phyloP scores from a whole-genome alignment of 2,113 vertebrate species.

The Gadus chalcogrammus region DNA sequence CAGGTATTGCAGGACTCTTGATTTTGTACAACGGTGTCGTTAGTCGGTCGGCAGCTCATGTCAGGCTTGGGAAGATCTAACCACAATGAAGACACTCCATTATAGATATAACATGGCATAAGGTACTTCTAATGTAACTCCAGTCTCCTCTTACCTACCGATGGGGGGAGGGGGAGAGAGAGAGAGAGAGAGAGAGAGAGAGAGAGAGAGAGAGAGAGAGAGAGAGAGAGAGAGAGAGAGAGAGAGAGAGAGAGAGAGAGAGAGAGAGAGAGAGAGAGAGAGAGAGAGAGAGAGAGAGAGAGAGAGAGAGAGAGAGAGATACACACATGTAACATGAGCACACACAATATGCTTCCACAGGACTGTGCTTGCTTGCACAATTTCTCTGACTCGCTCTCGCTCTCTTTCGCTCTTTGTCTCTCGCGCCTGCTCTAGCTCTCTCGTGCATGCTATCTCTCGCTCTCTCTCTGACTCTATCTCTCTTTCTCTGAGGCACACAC shows the following conservation, averaged over 20 bases:
- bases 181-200: background rate
- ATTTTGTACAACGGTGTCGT: no score
- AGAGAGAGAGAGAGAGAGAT: conserved; percentile 7
- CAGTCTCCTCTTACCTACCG: conserved; percentile 30
- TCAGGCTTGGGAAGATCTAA: no score
- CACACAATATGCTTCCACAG: background rate
- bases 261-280: no score
- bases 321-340: background rate
- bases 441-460: no score
- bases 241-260: conserved; percentile 7
- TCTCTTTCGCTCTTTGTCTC: background rate
- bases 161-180: conserved; percentile 17
- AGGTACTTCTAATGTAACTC: conserved; percentile 59
- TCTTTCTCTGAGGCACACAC: no score
- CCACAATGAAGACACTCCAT: conserved; percentile 23
- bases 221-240: conserved; percentile 6
- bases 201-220: conserved; percentile 6
- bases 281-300: no score
- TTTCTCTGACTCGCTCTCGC: conserved; percentile 18
- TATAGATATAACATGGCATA: conserved; percentile 56
- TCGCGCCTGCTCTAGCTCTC: background rate
- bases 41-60: no score
- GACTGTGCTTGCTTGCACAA: conserved; percentile 12
- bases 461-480: no score
- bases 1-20: no score